These are phyloP conservation scores for Ancistrus triradiatus DNA, from an alignment of 2,113 vertebrate genomes.

Conservation along the genomic window DNA sequence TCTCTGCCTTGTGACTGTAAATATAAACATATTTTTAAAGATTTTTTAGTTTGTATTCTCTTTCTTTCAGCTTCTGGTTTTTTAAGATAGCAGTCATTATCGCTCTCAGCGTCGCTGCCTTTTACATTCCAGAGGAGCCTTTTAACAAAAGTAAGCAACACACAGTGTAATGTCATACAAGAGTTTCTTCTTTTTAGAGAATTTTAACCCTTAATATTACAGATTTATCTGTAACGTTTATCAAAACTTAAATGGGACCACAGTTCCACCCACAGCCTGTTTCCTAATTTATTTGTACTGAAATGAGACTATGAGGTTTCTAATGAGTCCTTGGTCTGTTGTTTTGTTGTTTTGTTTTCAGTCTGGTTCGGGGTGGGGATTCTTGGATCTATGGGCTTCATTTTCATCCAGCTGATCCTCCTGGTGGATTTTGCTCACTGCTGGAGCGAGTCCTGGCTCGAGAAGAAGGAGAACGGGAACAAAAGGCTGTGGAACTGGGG, in stretches of 20 bases:
- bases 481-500: conserved; percentile 82
- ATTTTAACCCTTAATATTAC: too few relatives aligned
- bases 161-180: neutral
- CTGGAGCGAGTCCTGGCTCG: conserved; percentile 83
- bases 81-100: conserved; percentile 85
- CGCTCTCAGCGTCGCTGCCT: conserved; percentile 83
- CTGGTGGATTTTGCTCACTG: conserved; percentile 88
- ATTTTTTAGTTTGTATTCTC: neutral
- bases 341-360: conserved; percentile 42
- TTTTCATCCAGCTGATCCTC: conserved; percentile 89
- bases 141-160: conserved; percentile 80
- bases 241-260: too few relatives aligned
- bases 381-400: conserved; percentile 78
- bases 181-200: too few relatives aligned
- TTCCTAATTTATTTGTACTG: too few relatives aligned
- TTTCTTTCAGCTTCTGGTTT: conserved; percentile 85
- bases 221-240: too few relatives aligned
- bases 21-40: too few relatives aligned
- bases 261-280: too few relatives aligned
- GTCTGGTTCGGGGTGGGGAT: conserved; percentile 81
- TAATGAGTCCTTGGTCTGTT: too few relatives aligned
- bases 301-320: too few relatives aligned
- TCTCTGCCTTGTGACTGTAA: too few relatives aligned
- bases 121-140: conserved; percentile 85
- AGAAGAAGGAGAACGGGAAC: conserved; percentile 80